Conservation (phyloP, 1,140 invertebrate genomes). For the Drosophila pseudoananassae region DNA sequence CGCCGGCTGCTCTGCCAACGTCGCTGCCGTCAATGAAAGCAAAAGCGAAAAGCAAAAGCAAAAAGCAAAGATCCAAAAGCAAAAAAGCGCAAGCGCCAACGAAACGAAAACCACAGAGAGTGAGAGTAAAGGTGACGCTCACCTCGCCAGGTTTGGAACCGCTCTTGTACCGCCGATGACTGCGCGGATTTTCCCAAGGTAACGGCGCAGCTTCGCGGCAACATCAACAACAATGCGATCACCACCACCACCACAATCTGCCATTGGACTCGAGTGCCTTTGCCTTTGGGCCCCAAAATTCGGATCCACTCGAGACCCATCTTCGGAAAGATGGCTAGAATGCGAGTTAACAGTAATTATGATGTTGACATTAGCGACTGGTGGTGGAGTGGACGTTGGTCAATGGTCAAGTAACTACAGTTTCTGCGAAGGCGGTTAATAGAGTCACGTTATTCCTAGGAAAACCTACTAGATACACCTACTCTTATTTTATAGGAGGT, state of each 20-base stretch:
- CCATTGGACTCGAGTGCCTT: slow-evolving; percentile 35
- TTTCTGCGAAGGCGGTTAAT: not conserved
- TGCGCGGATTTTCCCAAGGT: slow-evolving; percentile 81
- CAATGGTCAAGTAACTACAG: not conserved
- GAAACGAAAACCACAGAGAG: slow-evolving; percentile 63
- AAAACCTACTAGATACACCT: not conserved
- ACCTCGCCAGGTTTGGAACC: slow-evolving; percentile 8
- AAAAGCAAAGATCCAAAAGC: slow-evolving; percentile 42
- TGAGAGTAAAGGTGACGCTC: slow-evolving; percentile 56
- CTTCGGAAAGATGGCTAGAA: slow-evolving; percentile 30
- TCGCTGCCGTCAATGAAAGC: slow-evolving; percentile 42
- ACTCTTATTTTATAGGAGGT: not conserved
- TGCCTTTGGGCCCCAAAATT: slow-evolving; percentile 4
- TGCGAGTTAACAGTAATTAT: slow-evolving; percentile 22
- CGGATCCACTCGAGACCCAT: slow-evolving; percentile 23
- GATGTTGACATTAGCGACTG: slow-evolving; percentile 26
- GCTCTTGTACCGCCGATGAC: slow-evolving; percentile 63
- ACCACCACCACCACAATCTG: slow-evolving; percentile 7
- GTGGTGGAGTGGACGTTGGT: slow-evolving; percentile 17
- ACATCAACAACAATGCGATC: slow-evolving; percentile 27
- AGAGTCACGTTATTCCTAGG: not conserved
- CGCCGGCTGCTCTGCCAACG: slow-evolving; percentile 26
- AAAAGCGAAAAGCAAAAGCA: slow-evolving; percentile 38
- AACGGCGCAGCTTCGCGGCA: slow-evolving; percentile 36
- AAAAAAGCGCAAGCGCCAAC: slow-evolving; percentile 9